phyloP scores from a whole-genome alignment of 1,140 invertebrate species.

The Brachionus manjavacas region DNA sequence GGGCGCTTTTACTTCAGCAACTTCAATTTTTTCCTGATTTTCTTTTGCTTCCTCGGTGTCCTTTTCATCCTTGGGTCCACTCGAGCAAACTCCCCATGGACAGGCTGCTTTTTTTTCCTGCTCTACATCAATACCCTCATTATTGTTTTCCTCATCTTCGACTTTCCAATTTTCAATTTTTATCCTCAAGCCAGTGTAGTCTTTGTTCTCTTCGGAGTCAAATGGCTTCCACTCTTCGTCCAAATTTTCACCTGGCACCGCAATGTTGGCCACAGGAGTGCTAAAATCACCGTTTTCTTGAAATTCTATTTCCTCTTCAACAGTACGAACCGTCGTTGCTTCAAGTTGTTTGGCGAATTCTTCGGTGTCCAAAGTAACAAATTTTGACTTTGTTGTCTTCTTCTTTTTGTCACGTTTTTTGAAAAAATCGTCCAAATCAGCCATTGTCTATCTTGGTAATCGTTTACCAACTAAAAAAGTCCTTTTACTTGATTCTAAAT shows the following conservation, averaged over 20 bases:
- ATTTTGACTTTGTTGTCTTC: slow-evolving; percentile 30
- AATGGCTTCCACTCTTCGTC: slow-evolving; percentile 42
- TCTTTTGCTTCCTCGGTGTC: not conserved
- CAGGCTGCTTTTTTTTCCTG: slow-evolving; percentile 24
- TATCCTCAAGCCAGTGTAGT: slow-evolving; percentile 28
- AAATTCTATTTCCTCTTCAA: slow-evolving; percentile 4
- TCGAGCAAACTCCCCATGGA: slow-evolving; percentile 9
- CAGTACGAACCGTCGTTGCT: not conserved
- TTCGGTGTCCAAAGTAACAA: slow-evolving; percentile 24
- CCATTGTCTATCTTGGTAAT: not conserved
- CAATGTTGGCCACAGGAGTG: not conserved
- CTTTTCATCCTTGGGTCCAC: not conserved
- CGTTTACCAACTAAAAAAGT: not conserved
- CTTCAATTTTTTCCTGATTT: not conserved
- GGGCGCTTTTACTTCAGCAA: not conserved
- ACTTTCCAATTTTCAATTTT: slow-evolving; percentile 41
- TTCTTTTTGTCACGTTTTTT: slow-evolving; percentile 42
- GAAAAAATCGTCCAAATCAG: slow-evolving; percentile 42
- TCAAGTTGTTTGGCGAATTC: slow-evolving; percentile 38
- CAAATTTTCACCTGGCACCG: slow-evolving; percentile 4
- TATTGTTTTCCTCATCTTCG: slow-evolving; percentile 33
- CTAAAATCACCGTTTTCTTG: not conserved
- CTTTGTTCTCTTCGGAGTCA: slow-evolving; percentile 39
- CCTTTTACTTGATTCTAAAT: not conserved
- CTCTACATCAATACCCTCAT: slow-evolving; percentile 11